Evolutionary conservation across 1,140 invertebrate genomes (phyloP), one percentile per base, ranked within the genome.

Genomic region (Camponotus pennsylvanicus): DNA sequence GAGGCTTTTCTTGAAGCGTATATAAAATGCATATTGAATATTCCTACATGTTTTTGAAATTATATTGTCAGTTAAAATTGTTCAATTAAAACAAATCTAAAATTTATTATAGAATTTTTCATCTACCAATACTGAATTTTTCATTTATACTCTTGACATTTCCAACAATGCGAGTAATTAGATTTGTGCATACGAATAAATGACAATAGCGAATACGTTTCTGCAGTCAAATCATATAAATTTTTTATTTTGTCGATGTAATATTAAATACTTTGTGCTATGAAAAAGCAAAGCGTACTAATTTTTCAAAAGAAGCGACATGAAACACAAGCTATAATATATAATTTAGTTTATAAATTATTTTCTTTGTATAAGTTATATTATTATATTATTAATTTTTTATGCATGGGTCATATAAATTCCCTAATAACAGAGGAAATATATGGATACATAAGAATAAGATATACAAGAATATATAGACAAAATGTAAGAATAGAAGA

Each of bases 291-390:
- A 69, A 59, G 37, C 59, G 27, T 34, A 45, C 21, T 64, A 71
- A 59, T 82, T 82, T 59, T 82, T 6, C 55, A 11, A 61, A 83
- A 83, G 13, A n/a, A 83, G 13, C 49, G 79, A 37, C 67, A 61
- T 8, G 11, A 13, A 73, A 63, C 32, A 61, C 67, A 61, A 52
- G 15, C 34, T 63, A 83, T 27, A 27, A 27, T 63, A 3, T 21
- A 73, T 83, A 27, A 83, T 83, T 73, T n/a, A 73, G 9, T 73
- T 21, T 49, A 61, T 73, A 1, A 73, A 83, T 83, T 83, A 73
- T 83, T 73, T 6, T 59, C 4, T 18, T 27, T 21, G 13, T 13
- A 11, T 42, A 21, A 18, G 11, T 42, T 73, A 27, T 59, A 71
- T 49, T 27, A 27, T 27, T 27, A 27, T 27, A 27, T 27, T 27